Evolutionary conservation across 2,113 vertebrate genomes (phyloP).

Genomic region (Geococcyx californianus): DNA sequence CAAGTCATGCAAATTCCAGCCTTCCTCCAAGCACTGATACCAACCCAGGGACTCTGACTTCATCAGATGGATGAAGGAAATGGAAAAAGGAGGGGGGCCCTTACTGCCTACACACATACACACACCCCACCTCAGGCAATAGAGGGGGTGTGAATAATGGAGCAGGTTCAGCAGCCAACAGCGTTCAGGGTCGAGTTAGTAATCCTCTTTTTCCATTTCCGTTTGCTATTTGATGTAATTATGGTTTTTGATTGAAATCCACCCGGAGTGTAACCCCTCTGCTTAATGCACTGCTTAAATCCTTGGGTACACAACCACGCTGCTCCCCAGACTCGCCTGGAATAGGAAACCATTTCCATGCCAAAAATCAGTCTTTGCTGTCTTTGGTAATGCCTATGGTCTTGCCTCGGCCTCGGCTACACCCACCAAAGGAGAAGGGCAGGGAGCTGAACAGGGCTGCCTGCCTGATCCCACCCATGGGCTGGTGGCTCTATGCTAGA

Average conservation of each 20-base stretch:
- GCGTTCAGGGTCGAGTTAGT: slow-evolving; percentile 22
- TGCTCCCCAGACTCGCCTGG: slow-evolving; percentile 27
- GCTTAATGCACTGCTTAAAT: slow-evolving; percentile 69
- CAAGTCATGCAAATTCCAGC: slow-evolving; percentile 49
- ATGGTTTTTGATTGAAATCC: slow-evolving; percentile 75
- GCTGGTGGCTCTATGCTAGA: not conserved
- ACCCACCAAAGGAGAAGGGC: not conserved
- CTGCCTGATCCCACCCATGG: not conserved
- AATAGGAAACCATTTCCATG: slow-evolving; percentile 56
- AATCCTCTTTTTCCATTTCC: slow-evolving; percentile 75
- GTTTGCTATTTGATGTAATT: slow-evolving; percentile 76
- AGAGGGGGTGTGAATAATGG: slow-evolving; percentile 57
- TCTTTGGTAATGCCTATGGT: slow-evolving; percentile 5
- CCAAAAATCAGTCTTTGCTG: slow-evolving; percentile 47
- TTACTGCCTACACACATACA: slow-evolving; percentile 39
- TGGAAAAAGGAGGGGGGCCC: slow-evolving; percentile 29
- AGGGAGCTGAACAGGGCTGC: not conserved
- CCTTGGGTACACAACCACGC: slow-evolving; percentile 51
- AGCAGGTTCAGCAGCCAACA: slow-evolving; percentile 57
- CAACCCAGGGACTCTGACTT: slow-evolving; percentile 37
- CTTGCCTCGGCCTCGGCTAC: slow-evolving; percentile 15
- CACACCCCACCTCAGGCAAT: slow-evolving; percentile 43
- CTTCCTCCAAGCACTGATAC: slow-evolving; percentile 52
- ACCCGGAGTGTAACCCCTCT: slow-evolving; percentile 52
- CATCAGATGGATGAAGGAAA: slow-evolving; percentile 51